Percentiles rank a stretch among this genome's conserved stretches.
phyloP scores from a whole-genome alignment of 1,140 invertebrate genomes.

The Polyergus mexicanus region DNA sequence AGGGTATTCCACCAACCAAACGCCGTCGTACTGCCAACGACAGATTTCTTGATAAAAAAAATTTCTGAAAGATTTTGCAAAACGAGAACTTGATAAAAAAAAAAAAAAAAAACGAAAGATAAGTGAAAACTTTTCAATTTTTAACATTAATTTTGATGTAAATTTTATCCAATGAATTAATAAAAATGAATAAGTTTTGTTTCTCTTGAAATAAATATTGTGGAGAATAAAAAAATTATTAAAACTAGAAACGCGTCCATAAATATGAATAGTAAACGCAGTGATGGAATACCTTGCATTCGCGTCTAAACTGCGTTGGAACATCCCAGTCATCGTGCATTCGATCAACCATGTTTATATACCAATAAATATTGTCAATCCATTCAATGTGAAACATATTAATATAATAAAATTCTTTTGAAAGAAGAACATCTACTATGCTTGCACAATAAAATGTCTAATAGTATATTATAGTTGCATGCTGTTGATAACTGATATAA shows the following conservation, averaged over 20 bases:
- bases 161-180: background rate
- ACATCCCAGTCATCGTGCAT: background rate
- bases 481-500: background rate
- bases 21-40: conserved; percentile 22
- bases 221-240: background rate
- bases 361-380: conserved; percentile 29
- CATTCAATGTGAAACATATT: conserved; percentile 19
- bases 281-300: conserved; percentile 17
- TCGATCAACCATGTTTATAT: conserved; percentile 24
- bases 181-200: background rate
- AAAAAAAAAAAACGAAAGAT: background rate
- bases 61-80: background rate
- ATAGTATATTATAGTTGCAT: background rate
- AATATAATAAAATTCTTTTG: conserved; percentile 57
- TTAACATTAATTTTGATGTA: background rate
- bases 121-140: background rate
- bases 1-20: conserved; percentile 36
- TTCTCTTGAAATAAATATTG: background rate
- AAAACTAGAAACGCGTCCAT: background rate
- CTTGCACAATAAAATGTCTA: conserved; percentile 1
- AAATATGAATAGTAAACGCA: conserved; percentile 8
- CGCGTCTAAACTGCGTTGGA: conserved; percentile 9
- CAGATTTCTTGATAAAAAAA: conserved; percentile 23
- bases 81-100: background rate
- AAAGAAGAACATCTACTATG: conserved; percentile 23